Base-by-base conservation (phyloP, 2,888 invertebrate species). In the Sympetrum striolatum region DNA sequence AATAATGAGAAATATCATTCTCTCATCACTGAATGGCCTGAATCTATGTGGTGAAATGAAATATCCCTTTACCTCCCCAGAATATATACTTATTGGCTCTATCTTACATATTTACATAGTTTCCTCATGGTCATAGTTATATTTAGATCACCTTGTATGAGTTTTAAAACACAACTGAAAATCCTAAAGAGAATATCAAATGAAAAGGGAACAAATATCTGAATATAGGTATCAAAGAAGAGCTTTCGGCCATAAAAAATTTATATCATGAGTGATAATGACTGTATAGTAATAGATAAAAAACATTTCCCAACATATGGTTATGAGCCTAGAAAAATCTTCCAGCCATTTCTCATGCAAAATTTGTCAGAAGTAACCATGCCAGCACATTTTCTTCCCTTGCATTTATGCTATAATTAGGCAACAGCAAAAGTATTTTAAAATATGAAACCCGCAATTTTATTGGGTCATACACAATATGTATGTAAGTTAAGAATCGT, bases 31-130 rank as follows among this genome's bases (percentile, higher is more conserved):
- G 64, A 86, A 86, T 86, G 86, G 86, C 86, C 86, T 86, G 86
- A 86, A 60, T 86, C 60, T 82, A 86, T 60, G 60, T 64, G 86
- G 86, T 64, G 86, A 86, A 86, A 86, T 64, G 86, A 86, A 64
- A 25, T 64, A 86, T 86, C 86, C 86, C 86, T 64, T 86, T 60
- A 86, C 86, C 86, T 86, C 86, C 58, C 60, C 60, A 35, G 86
- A 64, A 60, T 39, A 64, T 60, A 64, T 86, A 31, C 58, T 60
- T 86, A 86, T 60, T 86, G 60, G 35, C 64, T 60, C n/a, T 64
- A 86, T 86, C 64, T 60, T 86, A 86, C 86, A 86, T 86, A 86
- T 86, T 86, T 86, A 86, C 86, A 86, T 58, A 35, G 58, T 64
- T 37, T 86, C 60, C 31, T 60, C 60, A 86, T 86, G 86, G 58